phyloP scores from a whole-genome alignment of 2,797 vertebrate genomes.

The Limosa lapponica region DNA sequence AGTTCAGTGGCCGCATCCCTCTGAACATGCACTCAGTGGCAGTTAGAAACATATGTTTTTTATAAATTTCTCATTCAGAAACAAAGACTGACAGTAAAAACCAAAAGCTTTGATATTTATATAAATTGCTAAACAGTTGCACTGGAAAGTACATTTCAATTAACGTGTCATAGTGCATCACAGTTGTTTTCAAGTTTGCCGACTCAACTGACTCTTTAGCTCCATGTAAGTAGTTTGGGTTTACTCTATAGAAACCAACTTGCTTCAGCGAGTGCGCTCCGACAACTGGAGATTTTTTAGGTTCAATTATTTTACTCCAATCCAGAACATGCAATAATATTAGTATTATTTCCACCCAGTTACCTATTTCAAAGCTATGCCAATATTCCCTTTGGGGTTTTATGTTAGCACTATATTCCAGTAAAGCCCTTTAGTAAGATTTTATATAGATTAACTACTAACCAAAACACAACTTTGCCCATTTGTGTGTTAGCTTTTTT shows the following conservation, averaged over 20 bases:
- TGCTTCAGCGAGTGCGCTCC: conserved; percentile 8
- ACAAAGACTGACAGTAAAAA: conserved; percentile 81
- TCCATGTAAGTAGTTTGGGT: conserved; percentile 27
- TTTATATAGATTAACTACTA: conserved; percentile 64
- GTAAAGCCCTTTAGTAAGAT: conserved; percentile 29
- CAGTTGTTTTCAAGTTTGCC: conserved; percentile 52
- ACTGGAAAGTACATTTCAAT: conserved; percentile 90
- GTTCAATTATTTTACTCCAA: conserved; percentile 10
- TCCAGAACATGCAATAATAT: conserved; percentile 9
- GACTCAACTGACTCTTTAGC: conserved; percentile 46
- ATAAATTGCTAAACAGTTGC: conserved; percentile 83
- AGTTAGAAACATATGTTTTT: conserved; percentile 89
- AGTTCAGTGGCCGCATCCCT: conserved; percentile 74
- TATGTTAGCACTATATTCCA: conserved; percentile 32
- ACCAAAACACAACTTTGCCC: conserved; percentile 61
- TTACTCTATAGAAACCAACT: conserved; percentile 47
- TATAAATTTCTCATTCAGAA: conserved; percentile 84
- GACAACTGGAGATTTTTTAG: conserved; percentile 8
- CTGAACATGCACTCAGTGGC: conserved; percentile 79
- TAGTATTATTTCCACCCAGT: neutral
- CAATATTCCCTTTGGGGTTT: conserved; percentile 34
- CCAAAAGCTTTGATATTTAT: conserved; percentile 85
- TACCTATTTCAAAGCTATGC: conserved; percentile 1
- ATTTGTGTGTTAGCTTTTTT: conserved; percentile 18
- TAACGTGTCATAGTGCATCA: conserved; percentile 83